Base-by-base conservation (phyloP, 2,113 vertebrate species). In the Aphyosemion australe region DNA sequence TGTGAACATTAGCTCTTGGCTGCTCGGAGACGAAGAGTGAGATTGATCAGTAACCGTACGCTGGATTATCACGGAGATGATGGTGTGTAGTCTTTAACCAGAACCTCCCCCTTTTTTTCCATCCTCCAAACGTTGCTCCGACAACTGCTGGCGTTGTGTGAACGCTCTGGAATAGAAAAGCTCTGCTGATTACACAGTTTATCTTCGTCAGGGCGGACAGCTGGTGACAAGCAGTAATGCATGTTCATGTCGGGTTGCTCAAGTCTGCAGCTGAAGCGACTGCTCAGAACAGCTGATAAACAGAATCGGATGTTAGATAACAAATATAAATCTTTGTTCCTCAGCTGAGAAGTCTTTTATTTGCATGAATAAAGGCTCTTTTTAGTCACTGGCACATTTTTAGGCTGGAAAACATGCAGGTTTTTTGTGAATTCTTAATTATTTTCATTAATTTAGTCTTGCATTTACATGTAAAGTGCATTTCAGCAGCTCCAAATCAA, bases 21-120 rank as follows among this genome's bases (percentile, higher is more conserved):
- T 19, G 37, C 57, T n/a, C 39, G 18, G 10, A 20, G 32, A 76
- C 61, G 52, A 32, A 65, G 55, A 57, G 41, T 26, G 42, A 52
- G 86, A 81, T 89, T 88, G 88, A 89, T 89, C 79, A 89, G 89
- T 91, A 88, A 91, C 88, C 54, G 47, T 82, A 73, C 41, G 13
- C 61, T 65, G 74, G 61, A 78, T 87, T 75, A 80, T 80, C 43
- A 46, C 57, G 47, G 47, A 48, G 56, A 46, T 55, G 7, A 32
- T 26, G 52, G 57, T 55, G 69, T 74, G 48, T 53, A 41, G 64
- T 47, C 62, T 72, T 61, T 64, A 79, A 83, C 69, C 61, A 69
- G 53, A 54, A 79, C 64, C 69, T 42, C 42, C 43, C 46, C 5
- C 26, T 5, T 5, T 12, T 47, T 53, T 73, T 53, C 66, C 65